A percentile compares a stretch with the other conserved stretches of the same genome.
phyloP scores from a whole-genome alignment of 1,140 invertebrate species.

The Aplysia californica region DNA sequence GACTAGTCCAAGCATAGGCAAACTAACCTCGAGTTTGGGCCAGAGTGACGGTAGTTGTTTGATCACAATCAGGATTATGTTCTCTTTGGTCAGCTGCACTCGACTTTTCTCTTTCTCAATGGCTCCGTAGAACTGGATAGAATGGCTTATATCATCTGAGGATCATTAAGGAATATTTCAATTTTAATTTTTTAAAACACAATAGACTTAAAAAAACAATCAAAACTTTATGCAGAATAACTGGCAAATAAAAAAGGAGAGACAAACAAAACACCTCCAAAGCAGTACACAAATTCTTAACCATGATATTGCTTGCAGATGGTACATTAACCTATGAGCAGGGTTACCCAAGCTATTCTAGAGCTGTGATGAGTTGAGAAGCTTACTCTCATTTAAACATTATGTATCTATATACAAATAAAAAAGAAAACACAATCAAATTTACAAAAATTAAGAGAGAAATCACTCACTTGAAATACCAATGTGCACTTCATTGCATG shows the following conservation, averaged over 20 bases:
- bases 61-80: background rate
- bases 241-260: background rate
- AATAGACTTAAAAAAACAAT: background rate
- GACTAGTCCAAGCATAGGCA: too few relatives aligned
- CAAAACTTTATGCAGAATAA: background rate
- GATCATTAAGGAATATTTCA: slow-evolving; percentile 1
- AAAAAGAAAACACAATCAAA: too few relatives aligned
- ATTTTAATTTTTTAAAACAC: background rate
- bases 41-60: background rate
- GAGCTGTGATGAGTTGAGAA: too few relatives aligned
- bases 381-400: too few relatives aligned
- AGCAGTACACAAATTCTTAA: too few relatives aligned
- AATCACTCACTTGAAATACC: too few relatives aligned
- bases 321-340: background rate
- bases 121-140: slow-evolving; percentile 2
- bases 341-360: background rate
- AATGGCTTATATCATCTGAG: background rate
- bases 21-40: slow-evolving; percentile 17
- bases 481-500: background rate
- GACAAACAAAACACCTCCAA: background rate
- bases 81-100: slow-evolving; percentile 9
- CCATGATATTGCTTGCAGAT: too few relatives aligned
- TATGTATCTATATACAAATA: too few relatives aligned
- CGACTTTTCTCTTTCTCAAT: slow-evolving; percentile 19
- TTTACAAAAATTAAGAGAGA: too few relatives aligned